Conservation (phyloP, 2,797 vertebrate species). For the Acomys russatus region DNA sequence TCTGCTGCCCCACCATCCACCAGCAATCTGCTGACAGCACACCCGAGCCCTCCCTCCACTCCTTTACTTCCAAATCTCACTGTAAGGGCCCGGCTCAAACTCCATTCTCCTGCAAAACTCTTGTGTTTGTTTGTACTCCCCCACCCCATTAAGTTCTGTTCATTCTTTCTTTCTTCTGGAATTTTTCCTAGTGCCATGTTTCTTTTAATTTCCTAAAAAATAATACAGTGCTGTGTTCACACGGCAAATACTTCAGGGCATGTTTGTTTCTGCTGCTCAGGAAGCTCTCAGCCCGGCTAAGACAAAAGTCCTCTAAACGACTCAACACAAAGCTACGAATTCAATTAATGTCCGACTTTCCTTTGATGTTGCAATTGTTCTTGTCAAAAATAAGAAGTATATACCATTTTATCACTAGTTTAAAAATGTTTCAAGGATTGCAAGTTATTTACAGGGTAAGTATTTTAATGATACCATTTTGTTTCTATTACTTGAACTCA, state of each 20-base stretch:
- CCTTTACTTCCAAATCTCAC: neutral
- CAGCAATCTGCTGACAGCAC: neutral
- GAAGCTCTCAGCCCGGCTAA: neutral
- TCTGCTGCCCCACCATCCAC: neutral
- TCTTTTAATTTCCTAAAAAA: constrained; percentile 30
- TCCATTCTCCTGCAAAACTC: neutral
- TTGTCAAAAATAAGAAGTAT: constrained; percentile 45
- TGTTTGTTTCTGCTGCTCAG: neutral
- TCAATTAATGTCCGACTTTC: constrained; percentile 38
- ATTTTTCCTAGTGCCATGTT: neutral
- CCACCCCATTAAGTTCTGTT: neutral
- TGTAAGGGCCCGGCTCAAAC: neutral
- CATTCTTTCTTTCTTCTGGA: constrained; percentile 7
- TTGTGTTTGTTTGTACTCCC: neutral
- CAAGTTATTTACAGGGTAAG: neutral
- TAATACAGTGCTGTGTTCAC: neutral
- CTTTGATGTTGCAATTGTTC: neutral
- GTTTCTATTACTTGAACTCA: constrained; percentile 45
- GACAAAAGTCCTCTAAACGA: neutral
- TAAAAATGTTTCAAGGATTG: constrained; percentile 36
- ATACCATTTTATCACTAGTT: neutral
- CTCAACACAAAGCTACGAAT: neutral
- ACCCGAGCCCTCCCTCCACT: neutral
- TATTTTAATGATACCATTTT: constrained; percentile 23
- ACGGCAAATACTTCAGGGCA: constrained; percentile 8